Base-by-base conservation (phyloP, 2,797 vertebrate species). In the Megalops cyprinoides region DNA sequence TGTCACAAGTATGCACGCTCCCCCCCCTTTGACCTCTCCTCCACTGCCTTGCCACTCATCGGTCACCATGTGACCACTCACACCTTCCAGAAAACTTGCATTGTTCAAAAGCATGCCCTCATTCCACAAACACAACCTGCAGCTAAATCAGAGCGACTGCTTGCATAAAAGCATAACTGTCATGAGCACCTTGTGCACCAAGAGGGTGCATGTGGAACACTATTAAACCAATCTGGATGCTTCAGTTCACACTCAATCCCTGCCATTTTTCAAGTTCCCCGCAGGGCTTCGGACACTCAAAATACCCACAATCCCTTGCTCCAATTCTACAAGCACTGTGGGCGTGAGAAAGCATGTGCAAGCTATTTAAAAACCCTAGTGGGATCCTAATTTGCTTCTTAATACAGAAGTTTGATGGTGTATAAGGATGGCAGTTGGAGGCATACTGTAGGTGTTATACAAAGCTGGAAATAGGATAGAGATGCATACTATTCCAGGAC, bases 401-500 rank as follows among this genome's bases (percentile, higher is more conserved):
- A 34, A 51, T 76, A 53, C 76, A 84, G 82, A 75, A 84, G 51
- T 51, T 75, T 39, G 76, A 60, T 53, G 60, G 83, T 67, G 71
- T 31, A 20, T 55, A 75, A 81, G 74, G 74, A 81, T 77, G 79
- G 79, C 58, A 67, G 44, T 58, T 15, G 28, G 51, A 75, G 56
- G 49, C 55, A 67, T 55, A 82, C 79, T 77, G 82, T 81, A 82
- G 85, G 85, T 79, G 79, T 81, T 81, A 62, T 51, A 84, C 60
- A 18, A 46, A 80, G 84, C 84, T 79, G 15, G 81, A 87, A 86
- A 86, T 84, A 85, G 79, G 67, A 80, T 79, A 76, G n/a, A 85
- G 81, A 83, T 51, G 10, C 56, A 77, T 67, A 73, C 25, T 4
- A 14, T 49, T 60, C 79, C 78, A 79, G 18, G 81, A 69, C 80